These are phyloP conservation scores for Philaethria dido DNA, from an alignment of 2,888 invertebrate species.

Conservation along the genomic window DNA sequence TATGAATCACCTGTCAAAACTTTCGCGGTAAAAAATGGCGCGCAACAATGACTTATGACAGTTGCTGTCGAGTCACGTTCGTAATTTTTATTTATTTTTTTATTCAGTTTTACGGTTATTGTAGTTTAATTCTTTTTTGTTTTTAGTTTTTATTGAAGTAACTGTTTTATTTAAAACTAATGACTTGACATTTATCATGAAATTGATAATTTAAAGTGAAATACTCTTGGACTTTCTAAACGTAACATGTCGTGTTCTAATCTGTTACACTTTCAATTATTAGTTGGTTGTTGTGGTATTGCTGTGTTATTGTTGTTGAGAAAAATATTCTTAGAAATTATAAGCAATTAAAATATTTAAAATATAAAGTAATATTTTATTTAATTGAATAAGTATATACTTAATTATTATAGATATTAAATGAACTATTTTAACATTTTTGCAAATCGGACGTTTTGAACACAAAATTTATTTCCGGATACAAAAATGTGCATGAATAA, in stretches of 20 bases:
- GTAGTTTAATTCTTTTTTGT: conserved; percentile 6
- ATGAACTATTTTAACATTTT: no score
- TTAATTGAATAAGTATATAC: no score
- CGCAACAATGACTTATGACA: conserved; percentile 50
- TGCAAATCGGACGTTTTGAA: no score
- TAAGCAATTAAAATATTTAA: neutral
- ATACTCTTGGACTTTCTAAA: conserved; percentile 33
- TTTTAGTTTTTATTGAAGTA: conserved; percentile 13
- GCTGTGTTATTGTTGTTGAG: conserved; percentile 9
- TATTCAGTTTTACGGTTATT: conserved; percentile 16
- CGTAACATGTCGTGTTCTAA: conserved; percentile 30
- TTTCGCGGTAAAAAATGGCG: conserved; percentile 63
- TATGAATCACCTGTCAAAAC: conserved; percentile 73
- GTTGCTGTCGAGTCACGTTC: conserved; percentile 39
- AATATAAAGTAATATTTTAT: neutral
- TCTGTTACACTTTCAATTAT: conserved; percentile 33
- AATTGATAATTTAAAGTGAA: conserved; percentile 26
- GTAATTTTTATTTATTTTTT: conserved; percentile 22
- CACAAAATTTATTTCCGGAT: no score
- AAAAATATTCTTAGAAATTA: neutral
- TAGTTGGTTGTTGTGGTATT: conserved; percentile 14
- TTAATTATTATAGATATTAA: no score
- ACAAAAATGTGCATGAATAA: no score
- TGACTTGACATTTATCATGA: conserved; percentile 21
- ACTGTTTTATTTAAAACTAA: conserved; percentile 21